A percentile compares a stretch with the other conserved stretches of the same genome.
phyloP scores from a whole-genome alignment of 2,797 vertebrate species.

The Poecilia wingei region DNA sequence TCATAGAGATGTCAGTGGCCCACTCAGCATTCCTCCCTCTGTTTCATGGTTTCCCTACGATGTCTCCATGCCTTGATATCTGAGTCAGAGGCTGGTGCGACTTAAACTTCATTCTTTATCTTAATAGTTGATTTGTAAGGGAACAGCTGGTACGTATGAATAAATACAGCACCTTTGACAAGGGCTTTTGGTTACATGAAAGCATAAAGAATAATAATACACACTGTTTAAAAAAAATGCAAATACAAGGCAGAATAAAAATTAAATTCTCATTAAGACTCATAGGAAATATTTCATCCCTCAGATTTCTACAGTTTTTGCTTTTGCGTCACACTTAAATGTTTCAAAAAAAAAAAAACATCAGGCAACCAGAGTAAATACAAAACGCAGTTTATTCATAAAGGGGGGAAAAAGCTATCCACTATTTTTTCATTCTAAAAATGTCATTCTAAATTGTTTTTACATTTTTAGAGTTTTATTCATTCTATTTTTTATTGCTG shows the following conservation, averaged over 20 bases:
- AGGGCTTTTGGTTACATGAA: background rate
- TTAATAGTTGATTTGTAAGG: background rate
- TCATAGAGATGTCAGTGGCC: constrained; percentile 73
- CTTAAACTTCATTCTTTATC: constrained; percentile 8
- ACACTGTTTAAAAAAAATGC: background rate
- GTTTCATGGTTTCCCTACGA: constrained; percentile 25
- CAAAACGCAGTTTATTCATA: background rate
- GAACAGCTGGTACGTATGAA: background rate
- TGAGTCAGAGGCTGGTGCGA: constrained; percentile 14
- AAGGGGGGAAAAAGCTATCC: background rate
- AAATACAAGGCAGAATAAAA: background rate
- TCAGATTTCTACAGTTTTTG: background rate
- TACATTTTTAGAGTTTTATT: background rate
- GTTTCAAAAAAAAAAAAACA: background rate
- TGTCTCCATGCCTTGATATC: constrained; percentile 18
- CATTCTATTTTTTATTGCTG: background rate
- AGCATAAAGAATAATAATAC: background rate
- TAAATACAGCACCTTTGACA: background rate
- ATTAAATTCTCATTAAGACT: background rate
- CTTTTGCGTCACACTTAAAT: background rate
- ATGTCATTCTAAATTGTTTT: too few species aligned
- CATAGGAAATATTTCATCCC: background rate
- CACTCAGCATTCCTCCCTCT: constrained; percentile 79
- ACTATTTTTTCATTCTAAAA: too few species aligned
- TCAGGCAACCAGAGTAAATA: background rate